Base-by-base conservation (phyloP, 2,113 vertebrate genomes). In the Engraulis encrasicolus region DNA sequence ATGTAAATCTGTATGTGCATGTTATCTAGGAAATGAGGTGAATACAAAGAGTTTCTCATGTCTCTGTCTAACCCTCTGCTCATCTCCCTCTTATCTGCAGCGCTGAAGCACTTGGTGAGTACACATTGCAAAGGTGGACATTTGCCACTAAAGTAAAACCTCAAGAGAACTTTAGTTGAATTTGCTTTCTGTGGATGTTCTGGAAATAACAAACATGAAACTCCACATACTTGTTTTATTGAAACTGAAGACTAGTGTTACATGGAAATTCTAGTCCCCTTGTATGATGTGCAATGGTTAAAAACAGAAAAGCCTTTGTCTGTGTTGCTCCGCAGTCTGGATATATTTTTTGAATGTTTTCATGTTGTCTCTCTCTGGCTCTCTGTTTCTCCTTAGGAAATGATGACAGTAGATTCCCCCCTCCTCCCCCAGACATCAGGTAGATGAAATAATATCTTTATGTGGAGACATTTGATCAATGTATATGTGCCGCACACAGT, bases 341-440 rank as follows among this genome's bases (percentile, higher is more conserved):
- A 27, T 66, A 7, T 31, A 27, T 66, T 66, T 66, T 23, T n/a
- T n/a, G n/a, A n/a, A n/a, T n/a, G n/a, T 9, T 71, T 12, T 71
- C 1, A 23, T 20, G 54, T 58, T 18, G n/a, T 23, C 27, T 58
- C 52, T 58, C 19, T 58, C 19, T 58, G n/a, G n/a, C 19, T 58
- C 1, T 58, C 19, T 20, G 1, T 58, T n/a, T 61, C 58, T 66
- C 1, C 27, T 74, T 14, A 74, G 66, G 66, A 74, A 34, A 12
- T 74, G 66, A 74, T 34, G 58, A 66, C 27, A 91, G 91, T 0
- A 91, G 93, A 20, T 95, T 95, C n/a, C 95, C 94, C 1, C 94
- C 91, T 15, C 91, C 92, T 0, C 94, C 91, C 17, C 88, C 81
- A 50, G 90, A 93, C 84, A 61, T 91, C 31, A 90, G 92, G 94